Evolutionary conservation across 2,888 invertebrate genomes (phyloP), one percentile per base, ranked within the genome.

Genomic region (Drosophila tanythrix): DNA sequence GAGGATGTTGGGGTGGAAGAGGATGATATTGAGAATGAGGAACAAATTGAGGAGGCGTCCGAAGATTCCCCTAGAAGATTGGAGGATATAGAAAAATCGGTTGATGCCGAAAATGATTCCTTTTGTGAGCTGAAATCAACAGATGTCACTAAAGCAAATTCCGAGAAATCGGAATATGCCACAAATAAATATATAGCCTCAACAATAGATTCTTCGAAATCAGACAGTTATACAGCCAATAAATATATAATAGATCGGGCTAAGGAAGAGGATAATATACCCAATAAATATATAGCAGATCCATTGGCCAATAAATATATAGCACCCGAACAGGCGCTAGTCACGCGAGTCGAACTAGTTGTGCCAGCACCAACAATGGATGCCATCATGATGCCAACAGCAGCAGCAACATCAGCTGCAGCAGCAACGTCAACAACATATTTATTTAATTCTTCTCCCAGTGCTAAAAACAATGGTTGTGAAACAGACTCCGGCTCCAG

Each of bases 391-490:
- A n/a, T 56, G 56, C 38, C 56, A 13, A 27, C 27, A 15, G 7
- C 25, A 48, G 6, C 15, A 25, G 8, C 46, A 25, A 25, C 48
- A 57, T 8, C 10, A 43, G n/a, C n/a, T n/a, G 29, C 46, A 6
- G 21, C 43, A 11, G 25, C 13, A n/a, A 27, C 52, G 60, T 40
- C 13, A n/a, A n/a, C 21, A 60, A 31, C 25, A 81, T 46, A 76
- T 50, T 27, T 66, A 21, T 67, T 70, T 4, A 73, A 71, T 29
- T 74, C 80, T 48, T 46, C 72, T 29, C 38, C 63, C 64, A 82
- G 70, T 59, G 70, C 83, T 51, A 85, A 85, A 82, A 81, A 61
- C 56, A 83, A 89, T 85, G 90, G 88, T 89, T 87, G 89, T 87
- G 88, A 63, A 74, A 85, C 64, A 76, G 81, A 87, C 70, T 74